Conservation (phyloP, 2,797 vertebrate species). For the Platyrinchus mystaceus region DNA sequence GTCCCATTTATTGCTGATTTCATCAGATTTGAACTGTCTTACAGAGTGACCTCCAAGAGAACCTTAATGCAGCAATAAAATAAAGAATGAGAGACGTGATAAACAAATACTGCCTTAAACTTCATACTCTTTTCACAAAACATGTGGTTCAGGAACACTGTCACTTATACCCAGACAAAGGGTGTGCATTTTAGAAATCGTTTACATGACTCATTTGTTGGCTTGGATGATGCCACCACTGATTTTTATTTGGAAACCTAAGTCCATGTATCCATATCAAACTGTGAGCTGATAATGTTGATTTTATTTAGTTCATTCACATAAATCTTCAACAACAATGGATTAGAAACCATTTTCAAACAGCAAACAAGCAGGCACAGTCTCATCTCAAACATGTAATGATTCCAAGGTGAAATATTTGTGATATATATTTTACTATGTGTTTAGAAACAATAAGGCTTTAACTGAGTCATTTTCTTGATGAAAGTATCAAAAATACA, state of each 20-base stretch:
- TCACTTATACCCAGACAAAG: background rate
- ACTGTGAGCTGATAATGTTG: background rate
- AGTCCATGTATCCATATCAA: background rate
- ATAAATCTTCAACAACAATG: background rate
- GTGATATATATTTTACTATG: background rate
- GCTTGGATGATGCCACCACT: background rate
- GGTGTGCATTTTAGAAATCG: background rate
- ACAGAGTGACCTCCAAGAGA: background rate
- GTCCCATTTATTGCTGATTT: background rate
- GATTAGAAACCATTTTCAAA: background rate
- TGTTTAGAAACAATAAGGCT: background rate
- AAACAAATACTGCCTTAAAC: background rate
- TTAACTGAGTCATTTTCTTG: background rate
- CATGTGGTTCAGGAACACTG: rapidly evolving
- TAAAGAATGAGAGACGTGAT: background rate
- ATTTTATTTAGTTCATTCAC: constrained; percentile 5
- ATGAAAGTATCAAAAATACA: background rate
- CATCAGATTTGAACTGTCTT: background rate
- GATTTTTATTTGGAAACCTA: background rate
- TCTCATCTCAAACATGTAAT: background rate
- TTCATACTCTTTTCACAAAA: background rate
- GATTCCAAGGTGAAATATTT: background rate
- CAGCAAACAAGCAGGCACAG: background rate
- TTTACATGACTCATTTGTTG: background rate
- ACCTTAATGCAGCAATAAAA: background rate